Conservation (phyloP, 2,888 invertebrate genomes). For the Eucera pruinosa region DNA sequence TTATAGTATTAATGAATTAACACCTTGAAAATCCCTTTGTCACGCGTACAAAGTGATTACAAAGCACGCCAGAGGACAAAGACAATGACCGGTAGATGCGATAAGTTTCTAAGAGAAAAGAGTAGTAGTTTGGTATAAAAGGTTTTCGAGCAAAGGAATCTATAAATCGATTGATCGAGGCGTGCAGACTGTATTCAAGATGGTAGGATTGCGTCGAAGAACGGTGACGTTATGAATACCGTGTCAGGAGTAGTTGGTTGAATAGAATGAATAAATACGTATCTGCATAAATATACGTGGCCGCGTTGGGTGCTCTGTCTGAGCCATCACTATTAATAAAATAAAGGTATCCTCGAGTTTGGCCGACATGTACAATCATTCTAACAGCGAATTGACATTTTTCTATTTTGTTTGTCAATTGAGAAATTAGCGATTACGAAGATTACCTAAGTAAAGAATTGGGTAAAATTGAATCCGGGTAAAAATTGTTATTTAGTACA, state of each 20-base stretch:
- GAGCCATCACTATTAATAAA: constrained; percentile 81
- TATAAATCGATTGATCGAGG: constrained; percentile 40
- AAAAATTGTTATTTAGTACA: too few species aligned
- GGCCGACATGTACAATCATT: constrained; percentile 55
- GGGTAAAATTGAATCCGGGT: too few species aligned
- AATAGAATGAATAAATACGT: constrained; percentile 76
- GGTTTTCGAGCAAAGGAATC: constrained; percentile 1
- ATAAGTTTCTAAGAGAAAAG: too few species aligned
- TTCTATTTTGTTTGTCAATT: not conserved
- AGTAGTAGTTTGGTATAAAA: too few species aligned
- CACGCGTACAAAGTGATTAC: too few species aligned
- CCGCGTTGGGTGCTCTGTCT: constrained; percentile 69
- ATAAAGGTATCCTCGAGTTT: constrained; percentile 65
- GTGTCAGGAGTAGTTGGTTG: constrained; percentile 66
- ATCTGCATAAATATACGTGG: constrained; percentile 77
- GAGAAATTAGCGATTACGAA: not conserved
- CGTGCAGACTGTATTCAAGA: constrained; percentile 37
- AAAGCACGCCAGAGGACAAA: too few species aligned
- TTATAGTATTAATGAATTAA: too few species aligned
- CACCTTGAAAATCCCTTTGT: too few species aligned
- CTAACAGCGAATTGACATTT: not conserved
- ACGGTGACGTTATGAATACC: constrained; percentile 60
- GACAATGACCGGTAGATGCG: too few species aligned
- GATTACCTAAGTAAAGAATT: too few species aligned
- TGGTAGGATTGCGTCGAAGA: constrained; percentile 56